These are phyloP conservation scores for Oryzias woworae DNA, from an alignment of 2,113 vertebrate genomes.

Conservation along the genomic window DNA sequence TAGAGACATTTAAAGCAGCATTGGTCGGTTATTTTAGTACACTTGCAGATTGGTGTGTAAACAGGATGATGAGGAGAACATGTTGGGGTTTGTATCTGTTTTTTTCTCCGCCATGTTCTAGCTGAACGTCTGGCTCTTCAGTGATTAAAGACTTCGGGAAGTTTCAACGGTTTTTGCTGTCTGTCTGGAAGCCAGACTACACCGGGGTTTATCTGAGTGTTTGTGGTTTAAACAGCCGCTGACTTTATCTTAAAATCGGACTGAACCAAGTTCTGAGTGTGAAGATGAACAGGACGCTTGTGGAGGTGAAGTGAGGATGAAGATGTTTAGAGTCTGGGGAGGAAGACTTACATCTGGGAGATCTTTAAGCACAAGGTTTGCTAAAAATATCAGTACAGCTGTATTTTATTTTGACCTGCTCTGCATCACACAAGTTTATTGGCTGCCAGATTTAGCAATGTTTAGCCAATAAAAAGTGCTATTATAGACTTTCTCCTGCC, in stretches of 20 bases:
- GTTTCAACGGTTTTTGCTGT: not conserved
- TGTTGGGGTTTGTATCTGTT: not conserved
- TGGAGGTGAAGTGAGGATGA: not conserved
- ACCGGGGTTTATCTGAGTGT: not conserved
- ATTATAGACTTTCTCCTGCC: no score
- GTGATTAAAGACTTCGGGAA: not conserved
- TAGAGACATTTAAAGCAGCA: not conserved
- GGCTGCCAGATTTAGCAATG: no score
- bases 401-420: no score
- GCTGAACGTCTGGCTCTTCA: not conserved
- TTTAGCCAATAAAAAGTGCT: no score
- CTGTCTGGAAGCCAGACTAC: not conserved
- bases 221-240: not conserved
- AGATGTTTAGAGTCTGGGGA: not conserved
- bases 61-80: not conserved
- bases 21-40: not conserved
- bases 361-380: no score
- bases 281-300: not conserved
- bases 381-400: no score
- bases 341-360: not conserved
- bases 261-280: not conserved
- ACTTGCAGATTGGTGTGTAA: not conserved
- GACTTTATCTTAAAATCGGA: not conserved
- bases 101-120: not conserved
- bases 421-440: no score